Evolutionary conservation across 2,888 invertebrate genomes (phyloP), one percentile per base, ranked within the genome.

Genomic region (Diabrotica balteata): DNA sequence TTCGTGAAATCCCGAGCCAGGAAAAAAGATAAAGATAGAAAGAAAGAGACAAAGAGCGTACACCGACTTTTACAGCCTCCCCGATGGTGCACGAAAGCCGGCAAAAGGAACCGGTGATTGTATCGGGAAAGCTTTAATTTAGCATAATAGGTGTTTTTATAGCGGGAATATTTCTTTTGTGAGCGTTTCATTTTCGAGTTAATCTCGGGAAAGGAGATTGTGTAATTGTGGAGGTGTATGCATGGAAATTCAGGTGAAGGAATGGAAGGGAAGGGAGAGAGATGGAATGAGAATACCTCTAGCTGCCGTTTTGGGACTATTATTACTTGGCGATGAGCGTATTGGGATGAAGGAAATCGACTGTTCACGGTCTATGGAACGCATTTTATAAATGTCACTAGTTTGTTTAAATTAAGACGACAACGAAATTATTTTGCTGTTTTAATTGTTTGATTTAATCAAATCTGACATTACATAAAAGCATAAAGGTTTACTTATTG

Each of bases 111-210:
- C 63, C 59, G 52, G 51, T 62, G 66, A 69, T 69, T 69, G 69
- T 54, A 69, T 69, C 66, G 59, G 69, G 62, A 62, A 66, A 64
- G 67, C 73, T 73, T 75, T 73, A 74, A 73, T 75, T 75, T 73
- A 73, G 73, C 70, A 72, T 73, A 75, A 75, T 73, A 71, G 73
- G 67, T 69, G 72, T 73, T 72, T 73, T 73, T 73, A 75, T 70
- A 54, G 73, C 69, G 59, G 60, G 66, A 63, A 71, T 70, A 66
- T 72, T 71, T 67, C 69, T 73, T 72, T 73, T 69, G 67, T 66
- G 69, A 71, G 68, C 68, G 66, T 72, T 74, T 74, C 72, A 72
- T 74, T 74, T 74, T 73, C 72, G 58, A 68, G 72, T 70, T 73
- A 73, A 73, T 72, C 73, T 71, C 67, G 69, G 66, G 59, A 67